A percentile compares a stretch with the other conserved stretches of the same genome.
phyloP scores from a whole-genome alignment of 2,888 invertebrate species.

The Sinelater perroti region DNA sequence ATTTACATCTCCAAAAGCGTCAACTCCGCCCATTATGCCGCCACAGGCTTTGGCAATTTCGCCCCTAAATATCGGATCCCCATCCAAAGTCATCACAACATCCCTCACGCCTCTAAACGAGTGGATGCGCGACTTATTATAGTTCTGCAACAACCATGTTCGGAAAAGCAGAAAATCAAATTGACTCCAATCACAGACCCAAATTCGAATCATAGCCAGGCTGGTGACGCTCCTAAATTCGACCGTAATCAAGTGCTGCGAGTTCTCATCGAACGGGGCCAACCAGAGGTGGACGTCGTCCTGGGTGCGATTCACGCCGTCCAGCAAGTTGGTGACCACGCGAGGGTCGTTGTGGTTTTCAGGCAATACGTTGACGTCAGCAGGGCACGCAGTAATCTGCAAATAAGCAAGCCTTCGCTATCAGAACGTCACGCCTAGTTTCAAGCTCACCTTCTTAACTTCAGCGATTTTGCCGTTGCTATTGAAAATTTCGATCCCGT shows the following conservation, averaged over 20 bases:
- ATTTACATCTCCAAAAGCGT: slow-evolving; percentile 76
- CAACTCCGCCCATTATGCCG: slow-evolving; percentile 72
- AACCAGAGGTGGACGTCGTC: slow-evolving; percentile 84
- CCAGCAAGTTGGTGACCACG: slow-evolving; percentile 71
- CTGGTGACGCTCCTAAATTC: slow-evolving; percentile 62
- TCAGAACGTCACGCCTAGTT: too few relatives aligned
- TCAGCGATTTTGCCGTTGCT: slow-evolving; percentile 67
- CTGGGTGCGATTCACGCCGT: slow-evolving; percentile 76
- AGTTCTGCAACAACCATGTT: slow-evolving; percentile 68
- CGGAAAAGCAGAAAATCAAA: slow-evolving; percentile 44
- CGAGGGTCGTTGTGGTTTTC: slow-evolving; percentile 72
- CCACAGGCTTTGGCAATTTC: slow-evolving; percentile 84
- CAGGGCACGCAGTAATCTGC: slow-evolving; percentile 66
- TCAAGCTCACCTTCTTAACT: slow-evolving; percentile 68
- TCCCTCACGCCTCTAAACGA: slow-evolving; percentile 80
- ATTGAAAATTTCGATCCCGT: slow-evolving; percentile 80
- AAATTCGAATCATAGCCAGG: slow-evolving; percentile 55
- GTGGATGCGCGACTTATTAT: slow-evolving; percentile 87
- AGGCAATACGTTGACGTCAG: slow-evolving; percentile 71
- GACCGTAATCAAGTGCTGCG: slow-evolving; percentile 69
- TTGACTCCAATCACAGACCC: slow-evolving; percentile 45
- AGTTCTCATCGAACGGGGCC: slow-evolving; percentile 69
- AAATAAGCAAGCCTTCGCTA: too few relatives aligned
- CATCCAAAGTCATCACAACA: slow-evolving; percentile 75
- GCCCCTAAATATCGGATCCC: slow-evolving; percentile 76